Base-by-base conservation (phyloP, 1,140 invertebrate species). In the Glossosoma conforme region DNA sequence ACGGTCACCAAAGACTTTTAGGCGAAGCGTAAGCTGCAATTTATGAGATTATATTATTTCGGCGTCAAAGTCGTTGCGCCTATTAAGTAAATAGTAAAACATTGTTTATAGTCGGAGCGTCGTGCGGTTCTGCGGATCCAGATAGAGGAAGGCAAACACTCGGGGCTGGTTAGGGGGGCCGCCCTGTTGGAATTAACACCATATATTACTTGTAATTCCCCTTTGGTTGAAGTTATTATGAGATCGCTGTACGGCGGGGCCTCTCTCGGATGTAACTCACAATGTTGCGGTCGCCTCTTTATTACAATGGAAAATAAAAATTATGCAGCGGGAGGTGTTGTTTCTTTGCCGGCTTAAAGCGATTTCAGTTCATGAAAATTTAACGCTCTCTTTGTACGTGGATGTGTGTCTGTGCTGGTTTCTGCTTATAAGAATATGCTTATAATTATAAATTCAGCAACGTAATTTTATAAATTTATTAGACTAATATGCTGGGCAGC, bases 181-280 rank as follows among this genome's bases (percentile, higher is more conserved):
- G 46, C 54, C 54, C 41, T 42, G 51, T 38, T 52, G 56, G 56
- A 58, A 58, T 58, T 58, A 58, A 58, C 56, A 58, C 56, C 56
- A 58, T 58, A 58, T 58, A 58, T 58, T 54, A 54, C 56, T 51
- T 58, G 56, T 58, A 58, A 58, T 58, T 58, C 56, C 56, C 56
- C 52, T 58, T 54, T 52, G 56, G 56, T 58, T 54, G 52, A 54
- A 58, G 56, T 54, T 58, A 58, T 58, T 58, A 58, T 44, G 51
- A 52, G 46, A 47, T 54, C 50, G 50, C 48, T 52, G 24, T 32
- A 38, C 32, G 24, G 38, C 32, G 25, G 44, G 40, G 37, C 38
- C 35, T 47, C n/a, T n/a, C n/a, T 36, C 54, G 15, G 38, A 42
- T 50, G 47, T 50, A 50, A 42, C 47, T 50, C 43, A 50, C 40